Evolutionary conservation across 92 coral and sea anemone species (phyloP).

Genomic region (Zoanthus sociatus): DNA sequence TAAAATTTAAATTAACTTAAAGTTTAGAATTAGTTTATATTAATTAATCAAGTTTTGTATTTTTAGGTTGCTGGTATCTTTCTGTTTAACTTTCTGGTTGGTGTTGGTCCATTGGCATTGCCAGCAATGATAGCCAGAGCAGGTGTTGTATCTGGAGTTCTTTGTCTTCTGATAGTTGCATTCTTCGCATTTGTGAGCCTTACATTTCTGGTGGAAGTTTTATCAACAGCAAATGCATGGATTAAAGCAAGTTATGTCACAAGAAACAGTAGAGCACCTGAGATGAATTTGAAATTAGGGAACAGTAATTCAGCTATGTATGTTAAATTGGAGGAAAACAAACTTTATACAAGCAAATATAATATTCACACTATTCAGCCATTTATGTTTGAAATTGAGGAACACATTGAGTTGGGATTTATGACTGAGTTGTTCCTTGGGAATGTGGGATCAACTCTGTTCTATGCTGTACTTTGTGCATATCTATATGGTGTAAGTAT

Average conservation of each 20-base stretch:
- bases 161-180: constrained; percentile 65
- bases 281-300: constrained; percentile 5
- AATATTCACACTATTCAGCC: constrained; percentile 51
- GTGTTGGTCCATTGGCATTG: constrained; percentile 84
- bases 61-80: constrained; percentile 78
- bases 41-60: neutral
- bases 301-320: constrained; percentile 15
- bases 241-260: constrained; percentile 42
- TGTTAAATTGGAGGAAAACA: constrained; percentile 44
- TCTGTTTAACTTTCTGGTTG: constrained; percentile 77
- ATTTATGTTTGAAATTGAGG: constrained; percentile 78
- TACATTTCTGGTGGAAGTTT: constrained; percentile 77
- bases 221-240: constrained; percentile 86
- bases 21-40: neutral
- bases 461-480: constrained; percentile 81
- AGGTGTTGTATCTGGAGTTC: constrained; percentile 73
- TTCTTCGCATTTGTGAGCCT: constrained; percentile 76
- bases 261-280: neutral
- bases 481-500: constrained; percentile 82
- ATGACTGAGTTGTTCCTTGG: constrained; percentile 84
- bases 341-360: constrained; percentile 54
- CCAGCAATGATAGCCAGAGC: constrained; percentile 85
- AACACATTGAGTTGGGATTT: constrained; percentile 74
- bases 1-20: too few relatives aligned
- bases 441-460: constrained; percentile 75